Conservation (phyloP, 2,113 vertebrate species). For the Alligator sinensis region DNA sequence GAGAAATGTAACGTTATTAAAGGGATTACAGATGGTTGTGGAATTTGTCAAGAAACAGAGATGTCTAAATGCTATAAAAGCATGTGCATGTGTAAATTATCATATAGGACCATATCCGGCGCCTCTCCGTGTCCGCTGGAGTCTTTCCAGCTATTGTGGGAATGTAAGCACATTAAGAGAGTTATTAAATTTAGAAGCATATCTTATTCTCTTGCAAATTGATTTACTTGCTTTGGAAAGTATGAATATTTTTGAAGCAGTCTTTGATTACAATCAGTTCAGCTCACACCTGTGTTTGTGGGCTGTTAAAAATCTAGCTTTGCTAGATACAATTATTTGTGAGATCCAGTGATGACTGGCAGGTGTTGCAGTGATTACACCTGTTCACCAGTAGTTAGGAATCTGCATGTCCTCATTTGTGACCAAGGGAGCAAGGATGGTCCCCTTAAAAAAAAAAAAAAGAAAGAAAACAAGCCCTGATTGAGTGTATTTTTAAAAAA, state of each 20-base stretch:
- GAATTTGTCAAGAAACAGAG: conserved; percentile 31
- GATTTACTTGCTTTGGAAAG: conserved; percentile 6
- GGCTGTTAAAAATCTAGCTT: not conserved
- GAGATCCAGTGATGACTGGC: not conserved
- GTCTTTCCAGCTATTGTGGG: not conserved
- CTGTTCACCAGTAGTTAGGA: not conserved
- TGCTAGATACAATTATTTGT: not conserved
- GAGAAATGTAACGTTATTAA: conserved; percentile 18
- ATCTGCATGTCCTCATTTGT: conserved; percentile 2
- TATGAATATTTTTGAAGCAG: not conserved
- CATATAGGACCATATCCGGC: not conserved
- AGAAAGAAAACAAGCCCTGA: not conserved
- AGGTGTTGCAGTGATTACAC: not conserved
- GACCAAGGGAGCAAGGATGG: not conserved
- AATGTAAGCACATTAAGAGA: not conserved
- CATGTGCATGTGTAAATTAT: not conserved
- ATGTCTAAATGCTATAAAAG: conserved; percentile 20
- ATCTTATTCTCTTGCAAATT: not conserved
- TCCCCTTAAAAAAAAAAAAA: not conserved
- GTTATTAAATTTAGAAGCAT: not conserved
- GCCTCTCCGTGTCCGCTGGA: not conserved
- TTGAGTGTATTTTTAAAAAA: not conserved
- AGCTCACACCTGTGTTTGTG: not conserved
- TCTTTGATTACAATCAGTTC: not conserved
- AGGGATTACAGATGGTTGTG: conserved; percentile 47